Percentiles rank a stretch among this genome's conserved stretches.
These are phyloP conservation scores for Lytechinus variegatus DNA, from an alignment of 35 echinoderm and acorn worm genomes.

Conservation along the genomic window DNA sequence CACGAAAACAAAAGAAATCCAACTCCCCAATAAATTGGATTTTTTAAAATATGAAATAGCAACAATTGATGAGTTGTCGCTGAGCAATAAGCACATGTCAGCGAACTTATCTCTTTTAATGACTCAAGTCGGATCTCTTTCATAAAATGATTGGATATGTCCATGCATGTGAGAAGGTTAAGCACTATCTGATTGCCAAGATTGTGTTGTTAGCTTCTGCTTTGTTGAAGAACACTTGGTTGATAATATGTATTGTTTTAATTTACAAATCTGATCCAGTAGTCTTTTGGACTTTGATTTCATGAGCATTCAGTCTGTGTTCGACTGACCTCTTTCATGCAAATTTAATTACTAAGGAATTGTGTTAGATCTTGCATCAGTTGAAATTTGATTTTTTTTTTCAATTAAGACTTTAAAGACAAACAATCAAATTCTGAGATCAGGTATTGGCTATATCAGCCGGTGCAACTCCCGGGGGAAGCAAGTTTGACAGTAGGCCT, in stretches of 20 bases:
- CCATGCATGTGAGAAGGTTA: neutral
- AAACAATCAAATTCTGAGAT: too few relatives aligned
- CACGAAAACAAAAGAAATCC: too few relatives aligned
- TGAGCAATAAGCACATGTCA: neutral
- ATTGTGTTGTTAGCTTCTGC: neutral
- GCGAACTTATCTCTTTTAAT: neutral
- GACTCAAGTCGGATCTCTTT: neutral
- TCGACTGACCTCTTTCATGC: neutral
- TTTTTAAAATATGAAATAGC: too few relatives aligned
- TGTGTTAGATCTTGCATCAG: too few relatives aligned
- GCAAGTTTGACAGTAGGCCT: too few relatives aligned
- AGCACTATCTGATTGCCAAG: neutral
- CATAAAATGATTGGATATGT: too few relatives aligned
- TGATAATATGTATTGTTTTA: slow-evolving; percentile 36
- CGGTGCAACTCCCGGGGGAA: too few relatives aligned
- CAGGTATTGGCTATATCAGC: too few relatives aligned
- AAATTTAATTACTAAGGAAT: neutral
- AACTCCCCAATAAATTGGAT: too few relatives aligned
- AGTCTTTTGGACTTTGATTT: slow-evolving; percentile 17
- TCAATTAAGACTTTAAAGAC: too few relatives aligned
- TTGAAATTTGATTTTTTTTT: too few relatives aligned
- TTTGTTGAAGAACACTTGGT: neutral
- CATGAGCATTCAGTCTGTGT: neutral
- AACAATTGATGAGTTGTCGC: neutral
- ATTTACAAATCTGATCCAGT: slow-evolving; percentile 11